Percentiles rank a stretch among this genome's conserved stretches.
Conservation (phyloP, 2,113 vertebrate genomes). For the Rynchops niger region DNA sequence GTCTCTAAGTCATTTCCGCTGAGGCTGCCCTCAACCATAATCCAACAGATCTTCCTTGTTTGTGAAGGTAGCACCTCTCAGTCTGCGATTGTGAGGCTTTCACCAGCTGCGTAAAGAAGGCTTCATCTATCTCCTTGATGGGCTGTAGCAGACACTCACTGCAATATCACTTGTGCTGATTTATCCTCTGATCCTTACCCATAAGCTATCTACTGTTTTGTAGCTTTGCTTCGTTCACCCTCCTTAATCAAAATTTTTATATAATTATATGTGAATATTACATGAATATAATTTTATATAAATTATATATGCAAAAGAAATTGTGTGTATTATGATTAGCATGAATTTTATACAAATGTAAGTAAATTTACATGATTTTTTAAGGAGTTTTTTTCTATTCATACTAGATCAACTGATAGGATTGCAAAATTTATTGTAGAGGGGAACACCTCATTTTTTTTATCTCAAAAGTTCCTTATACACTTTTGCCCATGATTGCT, state of each 20-base stretch:
- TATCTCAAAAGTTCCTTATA: neutral
- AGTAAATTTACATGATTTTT: neutral
- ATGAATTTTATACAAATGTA: neutral
- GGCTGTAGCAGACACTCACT: neutral
- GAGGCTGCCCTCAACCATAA: neutral
- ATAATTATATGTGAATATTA: neutral
- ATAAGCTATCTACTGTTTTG: neutral
- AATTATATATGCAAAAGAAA: neutral
- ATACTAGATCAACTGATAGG: neutral
- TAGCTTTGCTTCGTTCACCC: neutral
- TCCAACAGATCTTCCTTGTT: neutral
- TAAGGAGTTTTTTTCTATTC: neutral
- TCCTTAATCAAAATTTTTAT: constrained; percentile 10
- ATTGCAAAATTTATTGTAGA: neutral
- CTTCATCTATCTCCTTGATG: neutral
- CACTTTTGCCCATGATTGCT: neutral
- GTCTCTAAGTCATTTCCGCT: neutral
- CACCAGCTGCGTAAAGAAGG: neutral
- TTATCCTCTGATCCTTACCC: neutral
- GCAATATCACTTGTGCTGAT: neutral
- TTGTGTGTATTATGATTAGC: neutral
- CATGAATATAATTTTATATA: neutral
- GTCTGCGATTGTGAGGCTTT: neutral
- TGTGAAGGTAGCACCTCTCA: neutral
- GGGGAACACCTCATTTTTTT: neutral